Base-by-base conservation (phyloP, 2,113 vertebrate species). In the Scomber scombrus region DNA sequence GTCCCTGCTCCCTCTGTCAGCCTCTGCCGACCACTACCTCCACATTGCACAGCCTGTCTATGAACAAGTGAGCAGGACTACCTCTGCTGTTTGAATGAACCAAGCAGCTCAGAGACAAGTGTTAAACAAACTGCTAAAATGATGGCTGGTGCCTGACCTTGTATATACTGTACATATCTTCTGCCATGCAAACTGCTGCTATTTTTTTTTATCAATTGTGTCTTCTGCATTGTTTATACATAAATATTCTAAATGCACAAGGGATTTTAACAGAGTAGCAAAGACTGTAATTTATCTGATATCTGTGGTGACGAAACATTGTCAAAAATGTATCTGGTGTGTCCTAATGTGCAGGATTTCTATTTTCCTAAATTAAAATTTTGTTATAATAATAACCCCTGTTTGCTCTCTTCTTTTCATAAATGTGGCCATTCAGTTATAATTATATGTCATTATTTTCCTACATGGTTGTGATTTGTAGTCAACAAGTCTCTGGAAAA, bases 1-100 rank as follows among this genome's bases (percentile, higher is more conserved):
- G 95, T 62, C 94, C 93, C 2, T 95, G 95, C 76, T 78, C 95
- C 2, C 90, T 95, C 6, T 96, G 95, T 91, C 95, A 95, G 80
- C 93, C 94, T 63, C 60, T 95, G 55, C 89, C 95, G 19, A 87
- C 80, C 0, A 81, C 94, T 11, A 91, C 90, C 12, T 90, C 94
- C 65, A 94, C 92, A 15, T 77, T 95, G 62, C 94, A 95, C 80
- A 89, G 91, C 86, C 88, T 95, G 81, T 84, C 95, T 31, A 92
- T 95, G 91, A 93, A 75, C 91, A 96, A 95, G 72, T 95, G 93
- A 95, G 77, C 70, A 21, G 64, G 79, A 45, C 55, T 73, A 79
- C 74, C 61, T 68, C n/a, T 26, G 10, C 21, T 56, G 72, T 56
- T 69, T 46, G 73, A 61, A 74, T 57, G 45, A 84, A 40, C 43